Evolutionary conservation across 2,113 vertebrate species (phyloP).

Genomic region (Megaptera novaeangliae): DNA sequence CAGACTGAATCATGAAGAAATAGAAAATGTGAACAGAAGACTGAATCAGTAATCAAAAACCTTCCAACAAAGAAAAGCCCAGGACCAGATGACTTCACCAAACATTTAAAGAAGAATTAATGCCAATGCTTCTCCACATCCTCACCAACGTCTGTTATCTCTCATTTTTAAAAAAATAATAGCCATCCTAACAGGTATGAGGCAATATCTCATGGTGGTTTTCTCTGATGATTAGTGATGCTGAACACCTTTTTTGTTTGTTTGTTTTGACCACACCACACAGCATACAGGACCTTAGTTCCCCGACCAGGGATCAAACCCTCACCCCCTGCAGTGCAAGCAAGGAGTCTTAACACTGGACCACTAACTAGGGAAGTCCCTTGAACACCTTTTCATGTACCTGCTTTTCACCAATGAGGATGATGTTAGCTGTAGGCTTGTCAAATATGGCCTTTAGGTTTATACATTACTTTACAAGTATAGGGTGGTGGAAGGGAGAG

Average conservation of each 20-base stretch:
- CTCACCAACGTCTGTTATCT: neutral
- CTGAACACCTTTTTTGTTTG: neutral
- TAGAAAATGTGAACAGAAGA: neutral
- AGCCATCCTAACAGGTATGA: neutral
- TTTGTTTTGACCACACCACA: too few species aligned
- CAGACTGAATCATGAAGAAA: neutral
- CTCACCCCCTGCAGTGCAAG: too few species aligned
- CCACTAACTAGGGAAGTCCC: too few species aligned
- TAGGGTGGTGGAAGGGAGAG: neutral
- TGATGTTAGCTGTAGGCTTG: neutral
- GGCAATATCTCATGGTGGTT: neutral
- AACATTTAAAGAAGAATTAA: neutral
- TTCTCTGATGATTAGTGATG: neutral
- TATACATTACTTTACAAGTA: neutral
- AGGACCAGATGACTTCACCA: neutral
- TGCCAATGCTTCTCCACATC: neutral
- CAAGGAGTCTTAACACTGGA: too few species aligned
- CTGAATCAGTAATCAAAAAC: neutral
- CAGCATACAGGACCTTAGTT: too few species aligned
- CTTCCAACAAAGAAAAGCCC: neutral
- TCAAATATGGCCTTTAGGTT: neutral
- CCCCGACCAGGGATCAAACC: too few species aligned
- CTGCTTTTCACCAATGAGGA: neutral
- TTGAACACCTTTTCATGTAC: neutral
- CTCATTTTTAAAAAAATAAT: neutral